A percentile compares a stretch with the other conserved stretches of the same genome.
phyloP scores from a whole-genome alignment of 1,140 invertebrate species.

The Drosophila setifemur region DNA sequence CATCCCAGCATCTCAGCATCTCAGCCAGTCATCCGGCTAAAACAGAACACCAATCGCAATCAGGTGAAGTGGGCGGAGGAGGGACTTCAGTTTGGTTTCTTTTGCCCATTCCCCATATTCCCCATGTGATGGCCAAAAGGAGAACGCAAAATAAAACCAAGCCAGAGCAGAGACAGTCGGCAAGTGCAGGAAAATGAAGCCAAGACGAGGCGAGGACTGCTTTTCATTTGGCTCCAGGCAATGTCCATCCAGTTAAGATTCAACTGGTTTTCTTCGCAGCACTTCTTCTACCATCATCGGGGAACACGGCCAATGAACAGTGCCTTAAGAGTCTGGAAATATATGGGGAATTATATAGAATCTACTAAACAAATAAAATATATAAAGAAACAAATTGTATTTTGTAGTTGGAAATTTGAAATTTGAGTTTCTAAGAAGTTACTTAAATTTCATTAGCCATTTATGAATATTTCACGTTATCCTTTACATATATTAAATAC shows the following conservation, averaged over 20 bases:
- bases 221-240: conserved; percentile 63
- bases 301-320: too few species aligned
- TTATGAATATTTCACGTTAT: too few species aligned
- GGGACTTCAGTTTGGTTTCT: conserved; percentile 3
- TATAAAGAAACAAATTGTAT: too few species aligned
- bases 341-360: too few species aligned
- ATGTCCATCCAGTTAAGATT: conserved; percentile 40
- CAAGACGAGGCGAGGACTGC: conserved; percentile 35
- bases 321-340: too few species aligned
- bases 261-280: conserved; percentile 65
- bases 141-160: neutral
- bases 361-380: too few species aligned
- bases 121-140: conserved; percentile 34
- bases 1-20: conserved; percentile 13
- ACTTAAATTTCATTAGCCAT: too few species aligned
- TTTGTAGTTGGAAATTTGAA: too few species aligned
- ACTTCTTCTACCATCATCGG: too few species aligned
- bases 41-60: conserved; percentile 36
- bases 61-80: conserved; percentile 31
- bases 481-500: too few species aligned
- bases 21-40: neutral
- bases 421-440: too few species aligned
- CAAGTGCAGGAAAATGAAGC: conserved; percentile 59
- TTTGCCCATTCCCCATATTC: too few species aligned
- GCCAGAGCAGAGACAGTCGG: conserved; percentile 16